Base-by-base conservation (phyloP, 2,888 invertebrate genomes). In the Brachyopa scutellaris region DNA sequence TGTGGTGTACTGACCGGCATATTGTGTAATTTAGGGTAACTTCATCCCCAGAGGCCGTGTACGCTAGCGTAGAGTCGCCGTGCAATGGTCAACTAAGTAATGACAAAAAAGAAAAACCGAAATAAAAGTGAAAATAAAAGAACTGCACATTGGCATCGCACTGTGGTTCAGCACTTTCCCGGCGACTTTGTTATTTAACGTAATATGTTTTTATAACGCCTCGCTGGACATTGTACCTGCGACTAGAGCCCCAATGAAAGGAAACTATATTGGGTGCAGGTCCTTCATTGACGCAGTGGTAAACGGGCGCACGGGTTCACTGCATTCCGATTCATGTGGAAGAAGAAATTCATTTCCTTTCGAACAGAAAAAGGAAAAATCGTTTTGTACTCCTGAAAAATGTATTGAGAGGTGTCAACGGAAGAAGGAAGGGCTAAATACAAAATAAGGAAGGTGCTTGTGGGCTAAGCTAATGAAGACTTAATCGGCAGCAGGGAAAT, bases 11-110 rank as follows among this genome's bases (percentile, higher is more conserved):
- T 82, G 77, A 82, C 82, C 87, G 87, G 89, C 88, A 89, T 88
- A 88, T 88, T 88, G 88, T 89, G 89, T 89, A 89, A 89, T 88
- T 89, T 88, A 88, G 87, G 88, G 89, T 88, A 87, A 88, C 78
- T 77, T 78, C 61, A 78, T 83, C 83, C 83, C 83, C 67, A 82
- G 82, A 82, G 82, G 82, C 77, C 40, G 47, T 36, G 23, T 51
- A 57, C 38, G 47, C 38, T n/a, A 66, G 42, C 31, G 31, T 64
- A 33, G 62, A 80, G 57, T 76, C 51, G 67, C 47, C 53, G 31
- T 66, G 59, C 78, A 38, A 57, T 36, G n/a, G 36, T 7, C 17
- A 33, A 5, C 53, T 53, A 61, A 29, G 23, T 77, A 77, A 77
- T 66, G 70, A 72, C 70, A 82, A 53, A 82, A 77, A 53, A 70